phyloP scores from a whole-genome alignment of 2,113 vertebrate genomes.

The Neodon shergylaensis region DNA sequence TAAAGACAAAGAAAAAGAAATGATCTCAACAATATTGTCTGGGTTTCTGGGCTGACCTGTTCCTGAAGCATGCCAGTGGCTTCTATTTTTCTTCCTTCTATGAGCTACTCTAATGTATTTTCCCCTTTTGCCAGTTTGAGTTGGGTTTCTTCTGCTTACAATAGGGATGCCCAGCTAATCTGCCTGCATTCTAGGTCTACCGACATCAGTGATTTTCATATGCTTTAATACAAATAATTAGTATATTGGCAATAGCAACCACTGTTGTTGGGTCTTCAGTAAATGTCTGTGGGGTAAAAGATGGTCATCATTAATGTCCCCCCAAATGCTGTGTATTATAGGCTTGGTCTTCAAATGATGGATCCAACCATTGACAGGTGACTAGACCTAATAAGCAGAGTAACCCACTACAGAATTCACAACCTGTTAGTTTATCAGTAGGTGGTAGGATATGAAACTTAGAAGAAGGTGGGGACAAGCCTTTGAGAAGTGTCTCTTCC shows the following conservation, averaged over 20 bases:
- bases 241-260: not conserved
- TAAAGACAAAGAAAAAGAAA: slow-evolving; percentile 41
- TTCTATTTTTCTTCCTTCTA: not conserved
- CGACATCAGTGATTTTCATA: not conserved
- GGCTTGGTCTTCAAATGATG: not conserved
- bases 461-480: not conserved
- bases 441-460: not conserved
- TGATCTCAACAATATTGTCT: not conserved
- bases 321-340: not conserved
- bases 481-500: not conserved
- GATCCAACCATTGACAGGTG: not conserved
- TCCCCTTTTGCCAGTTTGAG: not conserved
- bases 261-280: not conserved
- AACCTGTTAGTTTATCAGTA: not conserved
- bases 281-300: not conserved
- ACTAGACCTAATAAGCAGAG: not conserved
- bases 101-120: not conserved
- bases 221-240: slow-evolving; percentile 6
- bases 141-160: not conserved
- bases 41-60: not conserved
- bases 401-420: not conserved
- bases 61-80: not conserved
- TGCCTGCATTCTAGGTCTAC: not conserved
- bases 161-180: not conserved
- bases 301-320: not conserved